Evolutionary conservation across 2,888 invertebrate genomes (phyloP).

Genomic region (Neoscelio sp.): DNA sequence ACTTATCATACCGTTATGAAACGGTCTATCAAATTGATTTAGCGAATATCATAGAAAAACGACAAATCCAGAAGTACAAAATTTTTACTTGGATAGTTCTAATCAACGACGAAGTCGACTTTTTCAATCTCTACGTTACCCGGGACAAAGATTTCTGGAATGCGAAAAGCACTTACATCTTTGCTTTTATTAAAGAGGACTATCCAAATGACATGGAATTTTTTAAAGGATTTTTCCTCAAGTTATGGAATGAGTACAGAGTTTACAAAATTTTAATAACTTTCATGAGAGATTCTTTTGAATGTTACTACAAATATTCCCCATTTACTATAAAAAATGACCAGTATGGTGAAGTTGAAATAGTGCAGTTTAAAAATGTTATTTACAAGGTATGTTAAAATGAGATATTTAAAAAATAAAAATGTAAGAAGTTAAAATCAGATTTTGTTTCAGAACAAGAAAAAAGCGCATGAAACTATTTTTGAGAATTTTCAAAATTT

Average conservation of each 20-base stretch:
- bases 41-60: too few relatives aligned
- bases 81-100: slow-evolving; percentile 31
- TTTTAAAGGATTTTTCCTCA: not conserved
- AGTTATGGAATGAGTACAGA: slow-evolving; percentile 3
- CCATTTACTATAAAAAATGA: slow-evolving; percentile 23
- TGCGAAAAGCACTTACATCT: slow-evolving; percentile 18
- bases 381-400: too few relatives aligned
- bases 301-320: slow-evolving; percentile 35
- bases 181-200: slow-evolving; percentile 13
- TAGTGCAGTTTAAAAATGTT: too few relatives aligned
- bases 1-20: too few relatives aligned
- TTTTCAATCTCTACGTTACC: slow-evolving; percentile 3
- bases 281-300: slow-evolving; percentile 7
- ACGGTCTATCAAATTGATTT: too few relatives aligned
- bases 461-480: slow-evolving; percentile 58
- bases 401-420: too few relatives aligned
- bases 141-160: slow-evolving; percentile 32
- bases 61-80: not conserved
- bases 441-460: slow-evolving; percentile 78
- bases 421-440: not conserved
- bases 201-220: not conserved
- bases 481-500: slow-evolving; percentile 47
- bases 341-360: slow-evolving; percentile 19
- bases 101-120: not conserved
- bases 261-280: slow-evolving; percentile 38